These are phyloP conservation scores for Caerostris extrusa DNA, from an alignment of 1,140 invertebrate genomes.

Conservation along the genomic window DNA sequence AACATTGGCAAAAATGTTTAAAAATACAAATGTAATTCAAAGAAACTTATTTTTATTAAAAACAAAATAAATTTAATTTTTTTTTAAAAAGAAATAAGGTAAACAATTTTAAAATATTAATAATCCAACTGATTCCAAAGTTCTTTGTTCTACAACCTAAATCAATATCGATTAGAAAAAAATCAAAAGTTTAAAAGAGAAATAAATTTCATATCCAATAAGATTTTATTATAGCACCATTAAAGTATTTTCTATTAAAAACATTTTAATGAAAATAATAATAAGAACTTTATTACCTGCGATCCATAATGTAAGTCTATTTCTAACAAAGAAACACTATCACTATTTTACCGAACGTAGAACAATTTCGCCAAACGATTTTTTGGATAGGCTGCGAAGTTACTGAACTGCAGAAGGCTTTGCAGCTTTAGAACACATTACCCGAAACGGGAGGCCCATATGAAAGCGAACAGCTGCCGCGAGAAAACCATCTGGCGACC, in stretches of 20 bases:
- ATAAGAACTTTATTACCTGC: slow-evolving; percentile 20
- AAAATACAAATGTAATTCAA: no score
- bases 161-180: background rate
- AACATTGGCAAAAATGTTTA: no score
- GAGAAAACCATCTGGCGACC: slow-evolving; percentile 77
- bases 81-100: no score
- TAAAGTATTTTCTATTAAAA: background rate
- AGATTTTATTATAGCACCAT: no score
- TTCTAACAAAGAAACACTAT: background rate
- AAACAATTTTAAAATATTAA: no score
- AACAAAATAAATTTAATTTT: no score
- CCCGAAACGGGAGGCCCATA: slow-evolving; percentile 71
- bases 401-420: slow-evolving; percentile 20
- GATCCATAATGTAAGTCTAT: background rate
- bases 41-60: no score
- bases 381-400: slow-evolving; percentile 25
- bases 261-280: background rate
- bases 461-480: slow-evolving; percentile 76
- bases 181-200: background rate
- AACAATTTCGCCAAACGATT: slow-evolving; percentile 17
- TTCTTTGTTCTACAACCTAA: background rate
- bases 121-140: background rate
- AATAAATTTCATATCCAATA: background rate
- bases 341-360: background rate
- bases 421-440: slow-evolving; percentile 23